Evolutionary conservation across 2,888 invertebrate genomes (phyloP), one percentile per base, ranked within the genome.

Genomic region (Apantesis nais): DNA sequence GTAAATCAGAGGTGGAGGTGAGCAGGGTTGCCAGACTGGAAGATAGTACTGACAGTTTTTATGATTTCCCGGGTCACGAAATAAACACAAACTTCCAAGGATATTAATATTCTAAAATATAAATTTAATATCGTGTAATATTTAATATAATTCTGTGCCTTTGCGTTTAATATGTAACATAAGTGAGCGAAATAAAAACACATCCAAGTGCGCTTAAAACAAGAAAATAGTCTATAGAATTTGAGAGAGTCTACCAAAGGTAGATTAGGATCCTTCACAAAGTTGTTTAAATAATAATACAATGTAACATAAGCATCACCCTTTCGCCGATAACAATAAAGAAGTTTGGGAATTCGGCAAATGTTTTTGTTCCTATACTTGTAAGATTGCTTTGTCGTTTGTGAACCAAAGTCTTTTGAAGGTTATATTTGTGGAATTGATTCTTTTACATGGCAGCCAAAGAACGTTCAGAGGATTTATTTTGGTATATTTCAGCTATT

Each of bases 1-100:
- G 44, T 60, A 64, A 64, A 67, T 48, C 58, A 39, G 29, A 58
- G 29, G 55, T 66, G 29, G 66, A 66, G 58, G 58, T 58, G 55
- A 58, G 58, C 29, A 14, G 58, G 58, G 58, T 58, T 58, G 29
- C 16, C 29, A 16, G 58, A 16, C 16, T 29, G 16, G 29, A 29
- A 16, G 7, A 16, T 29, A 16, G 5, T 25, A 2, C 29, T 14
- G 55, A 29, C 0, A 29, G 9, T 58, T 58, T 55, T 14, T 58
- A 16, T 55, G 25, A 55, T 14, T 55, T 14, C 25, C 55, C 25
- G n/a, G 11, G 8, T 55, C 25, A 2, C 25, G 11, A 25, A 55
- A 11, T 2, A 52, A 25, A 25, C 9, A 25, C 12, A 25, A 4
- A 5, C 0, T 55, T 12, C 14, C 0, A 25, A 58, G 29, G 14